Conservation (phyloP, 2,797 vertebrate genomes). For the Protosalanx chinensis region DNA sequence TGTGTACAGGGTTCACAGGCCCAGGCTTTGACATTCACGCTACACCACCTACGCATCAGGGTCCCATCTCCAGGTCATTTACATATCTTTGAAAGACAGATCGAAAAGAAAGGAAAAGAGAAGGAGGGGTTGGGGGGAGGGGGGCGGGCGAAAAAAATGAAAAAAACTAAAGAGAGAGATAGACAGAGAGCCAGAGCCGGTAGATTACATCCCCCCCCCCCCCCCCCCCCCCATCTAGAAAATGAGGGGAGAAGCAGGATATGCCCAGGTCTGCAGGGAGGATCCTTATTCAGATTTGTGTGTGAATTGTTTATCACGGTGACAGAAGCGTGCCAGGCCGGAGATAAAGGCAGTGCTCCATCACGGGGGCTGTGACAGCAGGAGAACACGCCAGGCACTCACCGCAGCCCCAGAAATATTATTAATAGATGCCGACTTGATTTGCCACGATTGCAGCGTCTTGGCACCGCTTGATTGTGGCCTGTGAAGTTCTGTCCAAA, state of each 20-base stretch:
- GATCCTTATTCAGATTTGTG: constrained; percentile 99
- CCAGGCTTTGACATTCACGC: constrained; percentile 89
- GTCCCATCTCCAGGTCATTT: constrained; percentile 92
- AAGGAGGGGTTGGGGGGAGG: constrained; percentile 45
- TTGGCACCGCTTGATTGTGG: constrained; percentile 93
- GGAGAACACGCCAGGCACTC: constrained; percentile 84
- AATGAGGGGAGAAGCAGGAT: constrained; percentile 82
- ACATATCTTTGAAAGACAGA: constrained; percentile 98
- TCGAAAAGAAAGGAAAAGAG: constrained; percentile 75
- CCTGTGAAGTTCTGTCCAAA: constrained; percentile 99
- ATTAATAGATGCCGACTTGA: constrained; percentile 96
- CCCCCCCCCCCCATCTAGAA: constrained; percentile 92
- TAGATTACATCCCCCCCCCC: constrained; percentile 91
- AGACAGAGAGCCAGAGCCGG: constrained; percentile 72
- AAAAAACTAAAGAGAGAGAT: constrained; percentile 11
- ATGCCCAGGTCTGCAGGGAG: constrained; percentile 88
- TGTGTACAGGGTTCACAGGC: constrained; percentile 67
- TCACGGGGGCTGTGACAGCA: constrained; percentile 94
- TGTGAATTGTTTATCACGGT: constrained; percentile 99
- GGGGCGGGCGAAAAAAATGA: constrained; percentile 39
- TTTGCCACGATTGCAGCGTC: constrained; percentile 93
- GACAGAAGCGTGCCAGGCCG: constrained; percentile 98
- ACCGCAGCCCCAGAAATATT: constrained; percentile 90
- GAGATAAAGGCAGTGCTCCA: constrained; percentile 98
- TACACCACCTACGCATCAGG: constrained; percentile 86